Percentiles rank a stretch among this genome's conserved stretches.
These are phyloP conservation scores for Halocaridina rubra DNA, from an alignment of 2,888 invertebrate genomes.

Conservation along the genomic window DNA sequence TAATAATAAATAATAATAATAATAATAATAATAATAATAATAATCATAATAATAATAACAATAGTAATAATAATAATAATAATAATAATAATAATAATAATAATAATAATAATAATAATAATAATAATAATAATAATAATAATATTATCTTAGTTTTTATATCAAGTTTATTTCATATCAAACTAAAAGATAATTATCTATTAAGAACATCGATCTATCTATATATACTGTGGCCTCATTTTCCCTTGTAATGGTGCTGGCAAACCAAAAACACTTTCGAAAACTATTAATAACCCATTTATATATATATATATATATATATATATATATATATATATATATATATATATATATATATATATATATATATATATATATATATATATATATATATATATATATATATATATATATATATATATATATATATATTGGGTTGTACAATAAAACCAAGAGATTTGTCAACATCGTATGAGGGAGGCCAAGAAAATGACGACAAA, in stretches of 20 bases:
- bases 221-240: no score
- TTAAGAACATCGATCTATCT: not conserved
- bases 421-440: not conserved
- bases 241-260: no score
- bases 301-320: not conserved
- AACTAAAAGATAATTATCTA: not conserved
- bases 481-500: no score
- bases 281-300: no score
- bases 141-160: not conserved
- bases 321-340: not conserved
- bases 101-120: not conserved
- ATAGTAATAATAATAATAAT: not conserved
- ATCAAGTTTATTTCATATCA: not conserved
- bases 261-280: no score
- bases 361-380: not conserved
- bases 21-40: no score
- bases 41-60: no score
- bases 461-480: no score
- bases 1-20: not conserved
- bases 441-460: no score
- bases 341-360: not conserved
- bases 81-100: not conserved
- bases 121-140: no score
- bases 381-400: not conserved
- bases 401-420: not conserved